A percentile compares a stretch with the other conserved stretches of the same genome.
Conservation (phyloP, 2,888 invertebrate genomes). For the Uropetala carovei region DNA sequence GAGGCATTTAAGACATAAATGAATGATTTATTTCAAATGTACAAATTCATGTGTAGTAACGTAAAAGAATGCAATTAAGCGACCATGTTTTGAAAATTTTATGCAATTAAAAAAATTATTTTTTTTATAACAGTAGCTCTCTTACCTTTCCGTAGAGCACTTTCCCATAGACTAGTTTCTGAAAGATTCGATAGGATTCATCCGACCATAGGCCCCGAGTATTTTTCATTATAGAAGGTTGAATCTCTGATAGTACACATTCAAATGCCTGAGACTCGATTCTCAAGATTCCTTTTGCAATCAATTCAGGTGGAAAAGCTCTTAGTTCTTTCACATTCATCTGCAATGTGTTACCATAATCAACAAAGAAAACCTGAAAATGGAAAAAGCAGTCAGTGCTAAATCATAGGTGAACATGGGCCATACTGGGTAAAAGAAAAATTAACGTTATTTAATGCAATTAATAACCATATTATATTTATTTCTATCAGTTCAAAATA, state of each 20-base stretch:
- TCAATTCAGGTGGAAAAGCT: constrained; percentile 72
- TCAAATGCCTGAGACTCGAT: constrained; percentile 83
- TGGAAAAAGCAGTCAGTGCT: not conserved
- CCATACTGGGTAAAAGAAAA: too few species aligned
- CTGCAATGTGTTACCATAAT: constrained; percentile 83
- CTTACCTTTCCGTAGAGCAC: constrained; percentile 76
- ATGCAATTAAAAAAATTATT: too few species aligned
- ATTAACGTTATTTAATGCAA: too few species aligned
- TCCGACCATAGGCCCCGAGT: constrained; percentile 81
- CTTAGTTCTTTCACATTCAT: constrained; percentile 76
- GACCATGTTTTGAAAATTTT: too few species aligned
- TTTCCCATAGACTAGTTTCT: constrained; percentile 70
- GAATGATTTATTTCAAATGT: too few species aligned
- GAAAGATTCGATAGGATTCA: constrained; percentile 77
- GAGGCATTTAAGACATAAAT: too few species aligned
- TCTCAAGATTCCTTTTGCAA: constrained; percentile 70
- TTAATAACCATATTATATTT: too few species aligned
- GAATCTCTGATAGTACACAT: constrained; percentile 83
- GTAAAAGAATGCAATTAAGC: too few species aligned
- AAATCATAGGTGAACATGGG: too few species aligned
- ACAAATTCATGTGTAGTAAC: too few species aligned
- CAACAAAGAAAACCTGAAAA: constrained; percentile 84
- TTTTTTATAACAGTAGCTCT: not conserved
- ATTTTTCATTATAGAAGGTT: constrained; percentile 81
- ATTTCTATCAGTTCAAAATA: too few species aligned